Evolutionary conservation across 2,797 vertebrate species (phyloP).

Genomic region (Setipinna tenuifilis): DNA sequence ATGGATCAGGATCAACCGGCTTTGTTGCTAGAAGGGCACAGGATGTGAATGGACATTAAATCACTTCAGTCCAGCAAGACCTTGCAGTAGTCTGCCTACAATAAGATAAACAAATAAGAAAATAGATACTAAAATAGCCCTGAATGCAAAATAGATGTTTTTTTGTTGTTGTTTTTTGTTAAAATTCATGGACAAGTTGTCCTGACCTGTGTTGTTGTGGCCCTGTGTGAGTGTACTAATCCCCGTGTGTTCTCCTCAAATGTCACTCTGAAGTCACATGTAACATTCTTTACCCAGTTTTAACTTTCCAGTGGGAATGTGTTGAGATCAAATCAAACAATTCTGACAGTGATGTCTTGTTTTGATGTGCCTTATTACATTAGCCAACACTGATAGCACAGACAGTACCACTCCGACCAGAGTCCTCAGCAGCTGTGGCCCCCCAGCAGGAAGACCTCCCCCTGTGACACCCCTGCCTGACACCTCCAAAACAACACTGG

Average conservation of each 20-base stretch:
- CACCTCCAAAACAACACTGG: neutral
- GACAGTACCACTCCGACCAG: neutral
- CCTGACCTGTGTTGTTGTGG: neutral
- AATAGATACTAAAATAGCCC: too few species aligned
- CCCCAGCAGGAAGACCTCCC: neutral
- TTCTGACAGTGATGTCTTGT: neutral
- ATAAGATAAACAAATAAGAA: neutral
- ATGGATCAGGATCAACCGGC: constrained; percentile 9
- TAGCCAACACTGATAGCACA: neutral
- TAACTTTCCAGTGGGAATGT: neutral
- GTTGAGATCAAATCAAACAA: neutral
- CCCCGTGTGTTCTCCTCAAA: neutral
- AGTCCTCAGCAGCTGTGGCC: constrained; percentile 15
- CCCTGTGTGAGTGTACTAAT: constrained; percentile 1
- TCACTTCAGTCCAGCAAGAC: neutral
- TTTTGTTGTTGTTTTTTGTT: too few species aligned
- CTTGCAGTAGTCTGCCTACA: neutral
- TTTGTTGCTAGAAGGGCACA: constrained; percentile 21
- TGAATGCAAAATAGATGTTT: too few species aligned
- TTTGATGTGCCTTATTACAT: neutral
- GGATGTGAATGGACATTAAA: constrained; percentile 5
- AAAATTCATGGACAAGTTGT: too few species aligned
- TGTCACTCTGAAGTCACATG: neutral
- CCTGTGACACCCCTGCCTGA: neutral
- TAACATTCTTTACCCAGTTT: constrained; percentile 1